A percentile compares a stretch with the other conserved stretches of the same genome.
Evolutionary conservation across 2,113 vertebrate genomes (phyloP).

Genomic region (Pollachius pollachius): DNA sequence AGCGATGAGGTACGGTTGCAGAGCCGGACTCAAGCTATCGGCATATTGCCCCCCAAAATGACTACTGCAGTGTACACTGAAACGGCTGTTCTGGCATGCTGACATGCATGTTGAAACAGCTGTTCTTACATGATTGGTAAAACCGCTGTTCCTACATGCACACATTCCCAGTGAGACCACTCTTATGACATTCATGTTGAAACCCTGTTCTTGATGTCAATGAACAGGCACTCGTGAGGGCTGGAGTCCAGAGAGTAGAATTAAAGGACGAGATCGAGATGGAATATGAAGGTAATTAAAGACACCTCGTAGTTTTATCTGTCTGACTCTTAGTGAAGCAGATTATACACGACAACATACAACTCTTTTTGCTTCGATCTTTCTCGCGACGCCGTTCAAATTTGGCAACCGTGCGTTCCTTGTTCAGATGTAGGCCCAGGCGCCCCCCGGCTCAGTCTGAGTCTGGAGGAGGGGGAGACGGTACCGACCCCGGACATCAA

Average conservation of each 20-base stretch:
- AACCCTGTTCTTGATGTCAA: neutral
- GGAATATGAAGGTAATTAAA: constrained; percentile 35
- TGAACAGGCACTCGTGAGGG: constrained; percentile 54
- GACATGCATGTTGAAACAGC: no score
- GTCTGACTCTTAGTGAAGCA: neutral
- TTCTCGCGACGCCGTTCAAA: neutral
- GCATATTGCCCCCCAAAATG: no score
- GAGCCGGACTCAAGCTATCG: no score
- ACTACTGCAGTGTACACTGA: accelerated
- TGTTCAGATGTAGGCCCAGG: no score
- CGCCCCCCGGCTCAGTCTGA: neutral
- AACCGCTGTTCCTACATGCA: no score
- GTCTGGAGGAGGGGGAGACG: constrained; percentile 3
- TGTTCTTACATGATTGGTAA: no score
- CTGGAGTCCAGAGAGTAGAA: constrained; percentile 48
- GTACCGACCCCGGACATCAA: constrained; percentile 13
- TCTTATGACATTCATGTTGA: neutral
- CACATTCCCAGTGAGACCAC: no score
- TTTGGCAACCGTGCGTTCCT: neutral
- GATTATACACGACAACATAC: neutral
- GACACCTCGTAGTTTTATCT: neutral
- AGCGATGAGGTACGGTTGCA: constrained; percentile 84
- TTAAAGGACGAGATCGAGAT: constrained; percentile 14
- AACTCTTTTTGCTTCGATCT: neutral
- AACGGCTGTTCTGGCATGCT: no score